phyloP scores from a whole-genome alignment of 1,140 invertebrate species.

The Drosophila repletoides region DNA sequence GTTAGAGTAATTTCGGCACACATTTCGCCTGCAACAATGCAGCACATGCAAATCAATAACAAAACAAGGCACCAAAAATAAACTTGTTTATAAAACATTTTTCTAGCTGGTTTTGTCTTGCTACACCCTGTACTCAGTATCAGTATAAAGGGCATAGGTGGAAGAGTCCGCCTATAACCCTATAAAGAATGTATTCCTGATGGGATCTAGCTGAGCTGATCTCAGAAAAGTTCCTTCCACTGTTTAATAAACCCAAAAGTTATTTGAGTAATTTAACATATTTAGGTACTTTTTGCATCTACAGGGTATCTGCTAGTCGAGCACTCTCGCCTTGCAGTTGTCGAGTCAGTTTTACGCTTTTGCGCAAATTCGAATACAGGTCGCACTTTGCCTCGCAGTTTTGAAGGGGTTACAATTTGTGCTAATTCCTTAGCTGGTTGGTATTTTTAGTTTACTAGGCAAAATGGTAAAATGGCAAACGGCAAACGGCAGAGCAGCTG shows the following conservation, averaged over 20 bases:
- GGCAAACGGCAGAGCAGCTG: slow-evolving; percentile 26
- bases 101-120: slow-evolving; percentile 23
- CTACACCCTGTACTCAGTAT: too few relatives aligned
- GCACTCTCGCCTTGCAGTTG: slow-evolving; percentile 28
- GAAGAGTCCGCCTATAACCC: too few relatives aligned
- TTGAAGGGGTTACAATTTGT: slow-evolving; percentile 18
- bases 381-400: slow-evolving; percentile 1
- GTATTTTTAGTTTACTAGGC: slow-evolving; percentile 1
- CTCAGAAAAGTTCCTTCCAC: too few relatives aligned
- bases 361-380: slow-evolving; percentile 57
- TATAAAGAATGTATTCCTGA: too few relatives aligned
- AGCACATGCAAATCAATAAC: slow-evolving; percentile 63
- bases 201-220: too few relatives aligned
- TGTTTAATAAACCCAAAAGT: too few relatives aligned
- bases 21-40: slow-evolving; percentile 43
- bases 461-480: too few relatives aligned
- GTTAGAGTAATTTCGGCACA: slow-evolving; percentile 45
- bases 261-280: too few relatives aligned
- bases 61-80: slow-evolving; percentile 43
- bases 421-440: slow-evolving; percentile 18
- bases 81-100: slow-evolving; percentile 51
- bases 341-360: slow-evolving; percentile 50
- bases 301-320: too few relatives aligned
- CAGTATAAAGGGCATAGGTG: too few relatives aligned
- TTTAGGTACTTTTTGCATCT: too few relatives aligned